These are phyloP conservation scores for Sinohyriopsis cumingii DNA, from an alignment of 2,888 invertebrate species.

Conservation along the genomic window DNA sequence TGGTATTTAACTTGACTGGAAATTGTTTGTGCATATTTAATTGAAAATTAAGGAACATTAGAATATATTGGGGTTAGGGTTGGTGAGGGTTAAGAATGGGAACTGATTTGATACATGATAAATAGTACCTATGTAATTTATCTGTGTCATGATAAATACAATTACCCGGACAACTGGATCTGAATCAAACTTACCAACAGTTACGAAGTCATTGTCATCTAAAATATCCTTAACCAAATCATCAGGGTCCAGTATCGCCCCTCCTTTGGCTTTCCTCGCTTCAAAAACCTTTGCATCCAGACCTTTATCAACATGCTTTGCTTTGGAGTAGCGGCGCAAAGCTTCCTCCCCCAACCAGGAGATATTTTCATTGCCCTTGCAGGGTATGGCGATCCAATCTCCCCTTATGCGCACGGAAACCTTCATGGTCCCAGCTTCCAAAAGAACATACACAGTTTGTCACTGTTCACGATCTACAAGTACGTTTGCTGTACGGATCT, in stretches of 20 bases:
- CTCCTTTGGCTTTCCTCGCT: conserved; percentile 77
- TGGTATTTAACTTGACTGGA: no score
- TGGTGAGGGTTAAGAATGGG: no score
- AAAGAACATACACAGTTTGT: neutral
- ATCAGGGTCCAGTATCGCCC: conserved; percentile 77
- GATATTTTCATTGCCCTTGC: conserved; percentile 73
- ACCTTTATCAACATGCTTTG: conserved; percentile 52
- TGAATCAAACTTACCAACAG: conserved; percentile 73
- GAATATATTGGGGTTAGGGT: no score
- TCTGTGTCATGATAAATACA: no score
- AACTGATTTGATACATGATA: no score
- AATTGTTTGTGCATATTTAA: no score
- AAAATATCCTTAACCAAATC: conserved; percentile 76
- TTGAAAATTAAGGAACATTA: no score
- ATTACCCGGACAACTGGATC: no score
- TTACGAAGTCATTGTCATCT: conserved; percentile 78
- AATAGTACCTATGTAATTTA: no score
- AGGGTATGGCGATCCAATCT: conserved; percentile 77
- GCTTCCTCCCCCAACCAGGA: conserved; percentile 76
- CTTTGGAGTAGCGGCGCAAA: conserved; percentile 73
- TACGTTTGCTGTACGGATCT: neutral
- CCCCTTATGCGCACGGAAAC: conserved; percentile 76
- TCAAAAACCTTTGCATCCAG: conserved; percentile 70
- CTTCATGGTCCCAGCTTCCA: conserved; percentile 72
- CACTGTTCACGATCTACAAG: neutral